A percentile compares a stretch with the other conserved stretches of the same genome.
phyloP scores from a whole-genome alignment of 2,888 invertebrate genomes.

The Poecilobothrus nobilitatus region DNA sequence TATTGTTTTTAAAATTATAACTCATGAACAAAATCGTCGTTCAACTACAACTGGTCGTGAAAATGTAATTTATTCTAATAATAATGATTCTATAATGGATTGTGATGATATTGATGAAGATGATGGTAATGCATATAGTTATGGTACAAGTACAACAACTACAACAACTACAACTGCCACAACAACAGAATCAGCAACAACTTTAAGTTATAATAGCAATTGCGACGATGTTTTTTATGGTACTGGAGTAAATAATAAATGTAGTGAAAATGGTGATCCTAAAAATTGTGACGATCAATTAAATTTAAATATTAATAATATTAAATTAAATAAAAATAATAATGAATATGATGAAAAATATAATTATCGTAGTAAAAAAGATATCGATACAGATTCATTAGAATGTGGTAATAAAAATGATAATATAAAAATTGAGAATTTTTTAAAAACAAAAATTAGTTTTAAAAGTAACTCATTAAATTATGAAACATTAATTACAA shows the following conservation, averaged over 20 bases:
- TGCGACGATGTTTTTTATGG: conserved; percentile 18
- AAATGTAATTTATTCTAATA: background rate
- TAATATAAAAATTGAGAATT: background rate
- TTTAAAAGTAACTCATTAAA: background rate
- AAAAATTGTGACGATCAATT: background rate
- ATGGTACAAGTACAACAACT: background rate
- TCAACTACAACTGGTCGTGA: background rate
- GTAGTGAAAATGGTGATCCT: background rate
- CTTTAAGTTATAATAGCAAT: conserved; percentile 8
- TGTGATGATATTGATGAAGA: conserved; percentile 44
- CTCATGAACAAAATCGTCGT: background rate
- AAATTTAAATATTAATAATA: background rate
- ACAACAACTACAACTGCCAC: background rate
- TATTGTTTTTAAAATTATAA: conserved; percentile 52
- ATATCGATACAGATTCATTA: background rate
- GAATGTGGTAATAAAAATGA: background rate
- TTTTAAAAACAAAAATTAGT: background rate
- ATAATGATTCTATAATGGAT: conserved; percentile 43
- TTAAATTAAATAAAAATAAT: background rate
- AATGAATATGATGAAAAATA: background rate
- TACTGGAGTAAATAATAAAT: conserved; percentile 11
- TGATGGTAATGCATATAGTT: conserved; percentile 14
- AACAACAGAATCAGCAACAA: background rate
- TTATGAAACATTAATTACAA: background rate
- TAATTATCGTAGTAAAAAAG: background rate